Conservation (phyloP, 92 coral and sea anemone species). For the Porites lobata region DNA sequence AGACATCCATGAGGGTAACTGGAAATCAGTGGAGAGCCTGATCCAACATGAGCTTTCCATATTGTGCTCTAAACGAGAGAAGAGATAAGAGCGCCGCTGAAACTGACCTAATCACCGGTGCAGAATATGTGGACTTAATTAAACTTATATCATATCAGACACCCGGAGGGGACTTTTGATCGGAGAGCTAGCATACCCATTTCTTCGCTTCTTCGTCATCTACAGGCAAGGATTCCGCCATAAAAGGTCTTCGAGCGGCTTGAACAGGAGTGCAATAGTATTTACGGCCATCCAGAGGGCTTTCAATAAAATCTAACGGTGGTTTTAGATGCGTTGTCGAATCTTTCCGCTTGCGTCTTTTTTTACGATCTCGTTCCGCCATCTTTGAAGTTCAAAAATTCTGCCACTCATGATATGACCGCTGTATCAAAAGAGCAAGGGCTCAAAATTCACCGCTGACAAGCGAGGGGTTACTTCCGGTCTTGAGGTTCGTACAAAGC, state of each 20-base stretch:
- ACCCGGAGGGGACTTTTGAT: not conserved
- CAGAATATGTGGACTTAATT: no score
- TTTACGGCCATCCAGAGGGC: constrained; percentile 85
- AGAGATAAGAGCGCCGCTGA: no score
- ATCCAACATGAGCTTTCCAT: no score
- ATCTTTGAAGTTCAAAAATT: constrained; percentile 36
- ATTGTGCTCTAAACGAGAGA: no score
- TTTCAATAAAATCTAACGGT: constrained; percentile 87
- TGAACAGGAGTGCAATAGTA: constrained; percentile 92
- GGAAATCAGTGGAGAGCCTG: no score
- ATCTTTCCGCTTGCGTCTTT: constrained; percentile 68
- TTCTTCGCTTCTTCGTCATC: constrained; percentile 55
- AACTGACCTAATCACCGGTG: no score
- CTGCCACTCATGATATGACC: constrained; percentile 24
- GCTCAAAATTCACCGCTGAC: constrained; percentile 3
- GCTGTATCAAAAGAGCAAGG: not conserved
- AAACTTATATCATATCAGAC: no score
- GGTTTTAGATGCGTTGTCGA: constrained; percentile 78
- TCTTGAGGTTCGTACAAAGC: not conserved
- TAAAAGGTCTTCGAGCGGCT: constrained; percentile 92
- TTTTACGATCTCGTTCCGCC: constrained; percentile 65
- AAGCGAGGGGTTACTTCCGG: constrained; percentile 48
- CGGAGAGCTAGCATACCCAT: constrained; percentile 24
- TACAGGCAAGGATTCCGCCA: constrained; percentile 86
- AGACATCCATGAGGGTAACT: no score